These are phyloP conservation scores for Lytechinus variegatus DNA, from an alignment of 35 echinoderm and acorn worm species.

Conservation along the genomic window DNA sequence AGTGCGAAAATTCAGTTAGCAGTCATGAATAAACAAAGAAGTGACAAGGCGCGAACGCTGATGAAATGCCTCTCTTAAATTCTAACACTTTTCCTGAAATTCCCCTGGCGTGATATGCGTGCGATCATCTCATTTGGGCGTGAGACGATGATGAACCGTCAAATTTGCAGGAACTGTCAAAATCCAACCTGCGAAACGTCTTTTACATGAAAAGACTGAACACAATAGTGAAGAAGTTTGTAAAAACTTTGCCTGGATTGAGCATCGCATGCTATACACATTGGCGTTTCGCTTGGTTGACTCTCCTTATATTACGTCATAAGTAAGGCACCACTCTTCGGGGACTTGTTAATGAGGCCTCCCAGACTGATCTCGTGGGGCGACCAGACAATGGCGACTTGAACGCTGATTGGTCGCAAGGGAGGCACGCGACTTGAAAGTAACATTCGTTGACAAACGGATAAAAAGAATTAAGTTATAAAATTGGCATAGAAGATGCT, in stretches of 20 bases:
- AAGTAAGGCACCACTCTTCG: background rate
- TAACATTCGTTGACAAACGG: background rate
- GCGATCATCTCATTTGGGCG: background rate
- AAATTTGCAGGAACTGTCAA: background rate
- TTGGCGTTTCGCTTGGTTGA: background rate
- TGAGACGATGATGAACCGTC: background rate
- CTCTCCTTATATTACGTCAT: conserved; percentile 38
- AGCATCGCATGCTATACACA: background rate
- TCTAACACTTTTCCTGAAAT: background rate
- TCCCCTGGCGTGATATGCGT: background rate
- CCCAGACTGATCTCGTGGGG: background rate
- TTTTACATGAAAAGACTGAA: background rate
- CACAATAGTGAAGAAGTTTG: background rate
- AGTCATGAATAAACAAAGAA: conserved; percentile 8
- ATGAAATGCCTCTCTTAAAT: background rate
- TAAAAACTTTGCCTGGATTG: background rate
- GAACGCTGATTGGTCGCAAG: background rate
- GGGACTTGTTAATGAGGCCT: background rate
- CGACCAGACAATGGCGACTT: background rate
- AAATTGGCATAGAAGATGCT: background rate
- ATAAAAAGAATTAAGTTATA: background rate
- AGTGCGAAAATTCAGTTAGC: background rate
- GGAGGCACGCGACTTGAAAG: background rate
- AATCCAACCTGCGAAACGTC: background rate
- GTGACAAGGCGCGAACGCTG: conserved; percentile 25